phyloP scores from a whole-genome alignment of 2,113 vertebrate species.

The Prolemur simus region DNA sequence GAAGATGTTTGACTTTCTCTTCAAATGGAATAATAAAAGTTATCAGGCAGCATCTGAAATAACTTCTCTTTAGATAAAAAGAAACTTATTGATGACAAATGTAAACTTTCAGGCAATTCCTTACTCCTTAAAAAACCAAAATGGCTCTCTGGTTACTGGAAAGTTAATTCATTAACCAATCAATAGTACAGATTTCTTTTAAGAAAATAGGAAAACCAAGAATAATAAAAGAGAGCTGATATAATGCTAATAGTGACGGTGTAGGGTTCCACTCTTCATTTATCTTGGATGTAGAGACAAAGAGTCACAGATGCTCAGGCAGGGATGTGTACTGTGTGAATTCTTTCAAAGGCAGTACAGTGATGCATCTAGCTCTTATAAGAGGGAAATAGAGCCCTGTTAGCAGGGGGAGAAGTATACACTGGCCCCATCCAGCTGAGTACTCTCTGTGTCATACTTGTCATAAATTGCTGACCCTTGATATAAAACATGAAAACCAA shows the following conservation, averaged over 20 bases:
- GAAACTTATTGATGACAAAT: background rate
- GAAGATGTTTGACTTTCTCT: background rate
- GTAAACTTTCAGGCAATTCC: background rate
- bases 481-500: conserved; percentile 9
- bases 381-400: background rate
- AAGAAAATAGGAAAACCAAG: conserved; percentile 8
- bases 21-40: background rate
- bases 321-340: background rate
- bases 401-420: background rate
- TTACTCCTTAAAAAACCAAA: conserved; percentile 6
- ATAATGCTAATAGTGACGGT: background rate
- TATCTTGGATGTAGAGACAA: background rate
- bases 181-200: background rate
- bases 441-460: background rate
- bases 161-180: conserved; percentile 1
- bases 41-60: background rate
- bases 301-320: background rate
- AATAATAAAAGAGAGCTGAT: conserved; percentile 28
- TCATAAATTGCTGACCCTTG: background rate
- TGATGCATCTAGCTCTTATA: background rate
- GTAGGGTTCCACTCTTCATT: background rate
- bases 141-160: background rate
- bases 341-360: background rate
- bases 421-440: background rate
- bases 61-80: conserved; percentile 12